phyloP scores from a whole-genome alignment of 2,113 vertebrate genomes.

The Myrmecobius fasciatus region DNA sequence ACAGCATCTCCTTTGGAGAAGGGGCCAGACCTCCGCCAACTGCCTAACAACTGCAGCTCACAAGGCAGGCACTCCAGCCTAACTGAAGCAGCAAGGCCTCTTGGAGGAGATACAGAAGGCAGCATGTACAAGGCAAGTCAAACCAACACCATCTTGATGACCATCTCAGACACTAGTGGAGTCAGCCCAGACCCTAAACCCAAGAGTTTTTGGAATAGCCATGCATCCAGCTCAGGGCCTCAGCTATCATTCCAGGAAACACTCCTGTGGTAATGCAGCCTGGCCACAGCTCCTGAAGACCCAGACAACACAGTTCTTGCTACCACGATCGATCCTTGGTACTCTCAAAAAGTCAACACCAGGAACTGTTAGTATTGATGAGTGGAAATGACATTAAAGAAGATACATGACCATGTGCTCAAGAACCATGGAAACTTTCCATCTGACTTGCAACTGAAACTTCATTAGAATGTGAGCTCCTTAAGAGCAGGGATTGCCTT shows the following conservation, averaged over 20 bases:
- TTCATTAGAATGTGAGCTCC: neutral
- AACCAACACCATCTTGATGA: neutral
- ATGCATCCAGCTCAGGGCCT: neutral
- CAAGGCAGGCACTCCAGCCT: neutral
- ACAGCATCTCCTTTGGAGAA: neutral
- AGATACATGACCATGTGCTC: neutral
- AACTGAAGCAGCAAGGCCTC: neutral
- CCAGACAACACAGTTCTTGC: neutral
- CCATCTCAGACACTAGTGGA: neutral
- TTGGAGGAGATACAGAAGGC: neutral
- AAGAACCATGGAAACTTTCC: neutral
- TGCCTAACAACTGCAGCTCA: neutral
- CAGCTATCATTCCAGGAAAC: neutral
- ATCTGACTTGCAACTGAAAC: neutral
- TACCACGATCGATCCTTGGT: neutral
- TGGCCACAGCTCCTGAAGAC: neutral
- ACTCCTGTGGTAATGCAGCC: neutral
- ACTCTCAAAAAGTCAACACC: neutral
- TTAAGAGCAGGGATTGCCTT: neutral
- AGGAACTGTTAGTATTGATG: neutral
- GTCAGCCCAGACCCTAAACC: neutral
- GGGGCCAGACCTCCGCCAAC: neutral
- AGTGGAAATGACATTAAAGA: neutral
- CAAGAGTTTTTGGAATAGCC: neutral
- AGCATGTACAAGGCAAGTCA: neutral